phyloP scores from a whole-genome alignment of 2,113 vertebrate species.

The Danionella cerebrum region DNA sequence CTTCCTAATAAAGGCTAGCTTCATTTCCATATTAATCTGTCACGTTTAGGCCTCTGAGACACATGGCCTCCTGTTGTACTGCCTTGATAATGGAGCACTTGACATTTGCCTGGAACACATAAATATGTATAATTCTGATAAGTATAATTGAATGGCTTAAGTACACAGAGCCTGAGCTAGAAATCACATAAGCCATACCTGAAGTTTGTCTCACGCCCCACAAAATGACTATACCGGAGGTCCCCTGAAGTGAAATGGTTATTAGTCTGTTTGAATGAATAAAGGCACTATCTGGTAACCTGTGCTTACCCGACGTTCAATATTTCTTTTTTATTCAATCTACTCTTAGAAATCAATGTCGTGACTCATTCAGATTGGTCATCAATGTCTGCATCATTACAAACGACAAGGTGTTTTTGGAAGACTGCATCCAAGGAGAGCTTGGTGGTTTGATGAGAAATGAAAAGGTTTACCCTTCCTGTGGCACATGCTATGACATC shows the following conservation, averaged over 20 bases:
- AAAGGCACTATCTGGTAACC: conserved; percentile 54
- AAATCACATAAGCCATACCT: background rate
- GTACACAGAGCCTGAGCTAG: conserved; percentile 51
- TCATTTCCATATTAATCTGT: conserved; percentile 66
- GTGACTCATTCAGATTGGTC: too few relatives aligned
- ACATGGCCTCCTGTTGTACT: conserved; percentile 48
- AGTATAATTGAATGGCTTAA: conserved; percentile 65
- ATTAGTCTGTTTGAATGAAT: conserved; percentile 16
- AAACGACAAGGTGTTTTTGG: too few relatives aligned
- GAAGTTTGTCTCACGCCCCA: background rate
- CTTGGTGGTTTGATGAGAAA: too few relatives aligned
- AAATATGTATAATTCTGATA: conserved; percentile 70
- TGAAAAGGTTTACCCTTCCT: too few relatives aligned
- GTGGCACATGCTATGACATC: too few relatives aligned
- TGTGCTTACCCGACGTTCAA: conserved; percentile 46
- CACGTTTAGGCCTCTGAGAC: conserved; percentile 57
- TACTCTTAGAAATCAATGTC: too few relatives aligned
- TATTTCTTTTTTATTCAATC: too few relatives aligned
- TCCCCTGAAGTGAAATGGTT: background rate
- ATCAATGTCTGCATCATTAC: too few relatives aligned
- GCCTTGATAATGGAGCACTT: conserved; percentile 57
- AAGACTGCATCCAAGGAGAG: too few relatives aligned
- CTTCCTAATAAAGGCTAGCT: conserved; percentile 39
- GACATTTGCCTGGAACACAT: conserved; percentile 58
- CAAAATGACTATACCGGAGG: background rate